Evolutionary conservation across 2,888 invertebrate genomes (phyloP).

Genomic region (Caradrina kadenii): DNA sequence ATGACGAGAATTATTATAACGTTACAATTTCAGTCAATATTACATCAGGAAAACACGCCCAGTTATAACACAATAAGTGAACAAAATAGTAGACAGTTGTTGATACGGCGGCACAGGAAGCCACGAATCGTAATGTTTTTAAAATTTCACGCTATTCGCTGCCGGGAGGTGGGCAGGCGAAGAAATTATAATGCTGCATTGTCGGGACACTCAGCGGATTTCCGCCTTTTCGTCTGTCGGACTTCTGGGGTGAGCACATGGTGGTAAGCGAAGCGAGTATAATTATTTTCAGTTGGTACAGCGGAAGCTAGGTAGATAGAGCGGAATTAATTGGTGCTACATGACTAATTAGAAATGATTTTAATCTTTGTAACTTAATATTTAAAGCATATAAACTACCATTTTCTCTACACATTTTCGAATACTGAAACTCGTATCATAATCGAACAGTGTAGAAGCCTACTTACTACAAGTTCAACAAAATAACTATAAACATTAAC

Average conservation of each 20-base stretch:
- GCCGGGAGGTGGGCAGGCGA: constrained; percentile 38
- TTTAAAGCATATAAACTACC: not conserved
- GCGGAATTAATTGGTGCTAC: too few species aligned
- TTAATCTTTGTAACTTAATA: not conserved
- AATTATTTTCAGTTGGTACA: too few species aligned
- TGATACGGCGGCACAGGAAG: constrained; percentile 28
- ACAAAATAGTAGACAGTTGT: constrained; percentile 5
- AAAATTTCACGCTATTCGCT: constrained; percentile 47
- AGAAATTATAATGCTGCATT: constrained; percentile 56
- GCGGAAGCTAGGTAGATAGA: too few species aligned
- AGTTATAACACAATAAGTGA: too few species aligned
- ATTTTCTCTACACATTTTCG: not conserved
- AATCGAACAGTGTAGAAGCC: not conserved
- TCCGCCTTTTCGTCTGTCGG: constrained; percentile 46
- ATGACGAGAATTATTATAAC: too few species aligned
- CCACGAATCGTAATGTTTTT: constrained; percentile 29
- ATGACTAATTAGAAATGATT: too few species aligned
- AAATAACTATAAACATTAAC: constrained; percentile 7
- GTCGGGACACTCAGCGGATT: constrained; percentile 54
- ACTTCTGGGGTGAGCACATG: constrained; percentile 4
- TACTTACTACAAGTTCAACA: not conserved
- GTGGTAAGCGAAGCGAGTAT: constrained; percentile 25
- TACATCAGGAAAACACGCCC: too few species aligned
- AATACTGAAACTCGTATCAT: not conserved
- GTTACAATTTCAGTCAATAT: too few species aligned